phyloP scores from a whole-genome alignment of 2,797 vertebrate species.

The Pangasius larnaudii region DNA sequence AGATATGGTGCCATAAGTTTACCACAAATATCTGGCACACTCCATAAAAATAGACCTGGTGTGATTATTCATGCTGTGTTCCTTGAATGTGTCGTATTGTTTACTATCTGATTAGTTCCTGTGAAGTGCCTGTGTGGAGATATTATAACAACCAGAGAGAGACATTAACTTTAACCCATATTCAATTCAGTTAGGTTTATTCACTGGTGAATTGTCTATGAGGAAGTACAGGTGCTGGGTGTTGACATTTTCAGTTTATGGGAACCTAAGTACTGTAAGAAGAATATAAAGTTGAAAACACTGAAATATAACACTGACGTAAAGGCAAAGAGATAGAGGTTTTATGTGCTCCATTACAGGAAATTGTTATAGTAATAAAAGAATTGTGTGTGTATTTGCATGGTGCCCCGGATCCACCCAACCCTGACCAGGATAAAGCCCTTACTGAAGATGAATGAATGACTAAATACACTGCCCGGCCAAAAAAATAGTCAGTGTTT shows the following conservation, averaged over 20 bases:
- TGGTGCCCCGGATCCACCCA: not conserved
- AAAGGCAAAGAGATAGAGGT: not conserved
- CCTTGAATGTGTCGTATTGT: not conserved
- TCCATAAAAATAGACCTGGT: not conserved
- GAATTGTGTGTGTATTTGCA: not conserved
- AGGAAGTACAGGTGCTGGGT: not conserved
- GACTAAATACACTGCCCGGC: not conserved
- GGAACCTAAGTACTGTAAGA: too few relatives aligned
- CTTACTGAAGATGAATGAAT: not conserved
- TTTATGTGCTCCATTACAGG: not conserved
- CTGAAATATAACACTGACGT: not conserved
- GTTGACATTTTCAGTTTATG: not conserved
- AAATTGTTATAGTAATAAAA: not conserved
- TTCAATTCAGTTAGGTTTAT: not conserved
- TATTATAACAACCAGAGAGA: too few relatives aligned
- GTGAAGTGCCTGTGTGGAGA: not conserved
- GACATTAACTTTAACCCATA: not conserved
- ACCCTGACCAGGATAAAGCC: not conserved
- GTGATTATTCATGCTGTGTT: not conserved
- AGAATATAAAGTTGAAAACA: not conserved
- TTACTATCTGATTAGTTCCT: not conserved
- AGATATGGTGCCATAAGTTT: not conserved
- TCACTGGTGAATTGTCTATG: not conserved
- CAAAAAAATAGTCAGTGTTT: too few relatives aligned
- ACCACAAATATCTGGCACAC: not conserved